Evolutionary conservation across 2,888 invertebrate genomes (phyloP).

Genomic region (Axea sp.): DNA sequence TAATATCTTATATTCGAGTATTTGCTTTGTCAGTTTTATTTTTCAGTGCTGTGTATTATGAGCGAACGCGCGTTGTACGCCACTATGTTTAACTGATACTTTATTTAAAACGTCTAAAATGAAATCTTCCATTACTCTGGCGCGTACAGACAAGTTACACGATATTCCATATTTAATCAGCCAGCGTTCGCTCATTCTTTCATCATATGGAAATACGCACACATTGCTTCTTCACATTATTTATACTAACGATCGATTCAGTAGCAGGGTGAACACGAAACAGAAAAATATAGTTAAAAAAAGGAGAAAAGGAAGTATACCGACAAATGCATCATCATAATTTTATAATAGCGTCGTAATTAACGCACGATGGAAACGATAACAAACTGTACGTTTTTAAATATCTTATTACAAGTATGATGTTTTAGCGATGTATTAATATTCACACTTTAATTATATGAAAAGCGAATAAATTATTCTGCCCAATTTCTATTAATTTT

Average conservation of each 20-base stretch:
- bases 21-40: constrained; percentile 51
- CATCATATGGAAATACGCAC: constrained; percentile 53
- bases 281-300: constrained; percentile 3
- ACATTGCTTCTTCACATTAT: constrained; percentile 56
- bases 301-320: constrained; percentile 16
- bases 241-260: constrained; percentile 57
- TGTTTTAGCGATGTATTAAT: constrained; percentile 54
- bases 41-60: constrained; percentile 12
- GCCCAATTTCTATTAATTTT: constrained; percentile 26
- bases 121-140: constrained; percentile 57
- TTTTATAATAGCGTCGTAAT: constrained; percentile 51
- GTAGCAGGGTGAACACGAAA: constrained; percentile 19
- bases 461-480: constrained; percentile 35
- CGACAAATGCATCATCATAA: constrained; percentile 51
- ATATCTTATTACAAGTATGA: constrained; percentile 46
- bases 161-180: constrained; percentile 60
- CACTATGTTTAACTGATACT: constrained; percentile 49
- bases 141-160: constrained; percentile 53
- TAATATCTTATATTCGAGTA: constrained; percentile 37
- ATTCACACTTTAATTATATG: constrained; percentile 51
- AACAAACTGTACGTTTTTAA: constrained; percentile 45
- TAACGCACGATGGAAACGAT: constrained; percentile 46
- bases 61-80: constrained; percentile 16
- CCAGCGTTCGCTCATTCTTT: constrained; percentile 48
- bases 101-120: constrained; percentile 58